Evolutionary conservation across 1,140 invertebrate genomes (phyloP).

Genomic region (Monomorium pharaonis): DNA sequence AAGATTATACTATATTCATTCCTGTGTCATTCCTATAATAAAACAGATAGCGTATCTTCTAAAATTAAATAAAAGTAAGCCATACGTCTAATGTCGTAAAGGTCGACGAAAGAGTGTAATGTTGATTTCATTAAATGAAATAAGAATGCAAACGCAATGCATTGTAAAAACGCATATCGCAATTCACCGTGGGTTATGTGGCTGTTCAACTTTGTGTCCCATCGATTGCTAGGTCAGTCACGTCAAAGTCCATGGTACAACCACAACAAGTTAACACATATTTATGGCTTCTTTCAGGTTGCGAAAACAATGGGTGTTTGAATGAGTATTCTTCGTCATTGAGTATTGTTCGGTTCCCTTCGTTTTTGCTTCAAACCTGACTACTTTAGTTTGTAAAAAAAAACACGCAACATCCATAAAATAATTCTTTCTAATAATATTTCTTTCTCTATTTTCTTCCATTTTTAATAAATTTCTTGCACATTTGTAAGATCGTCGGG

Average conservation of each 20-base stretch:
- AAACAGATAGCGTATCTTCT: too few relatives aligned
- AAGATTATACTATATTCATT: too few relatives aligned
- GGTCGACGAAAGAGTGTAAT: not conserved
- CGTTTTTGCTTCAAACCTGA: too few relatives aligned
- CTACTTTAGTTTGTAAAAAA: too few relatives aligned
- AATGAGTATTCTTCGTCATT: too few relatives aligned
- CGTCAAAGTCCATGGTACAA: constrained; percentile 42
- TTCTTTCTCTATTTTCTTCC: too few relatives aligned
- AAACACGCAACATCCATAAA: too few relatives aligned
- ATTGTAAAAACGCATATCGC: constrained; percentile 21
- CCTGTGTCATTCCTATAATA: too few relatives aligned
- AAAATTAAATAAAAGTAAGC: not conserved
- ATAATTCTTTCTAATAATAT: too few relatives aligned
- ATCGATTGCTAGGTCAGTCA: constrained; percentile 30
- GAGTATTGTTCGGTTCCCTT: not conserved
- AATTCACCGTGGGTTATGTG: constrained; percentile 12
- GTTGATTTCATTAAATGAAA: not conserved
- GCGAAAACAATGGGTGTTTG: too few relatives aligned
- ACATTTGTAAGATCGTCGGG: too few relatives aligned
- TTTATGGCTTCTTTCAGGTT: not conserved
- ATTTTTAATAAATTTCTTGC: too few relatives aligned
- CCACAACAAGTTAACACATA: constrained; percentile 1
- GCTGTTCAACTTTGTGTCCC: constrained; percentile 42
- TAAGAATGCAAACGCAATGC: not conserved
- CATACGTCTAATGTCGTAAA: not conserved